Conservation (phyloP, 2,888 invertebrate species). For the Spatulosminthurus flaviceps region DNA sequence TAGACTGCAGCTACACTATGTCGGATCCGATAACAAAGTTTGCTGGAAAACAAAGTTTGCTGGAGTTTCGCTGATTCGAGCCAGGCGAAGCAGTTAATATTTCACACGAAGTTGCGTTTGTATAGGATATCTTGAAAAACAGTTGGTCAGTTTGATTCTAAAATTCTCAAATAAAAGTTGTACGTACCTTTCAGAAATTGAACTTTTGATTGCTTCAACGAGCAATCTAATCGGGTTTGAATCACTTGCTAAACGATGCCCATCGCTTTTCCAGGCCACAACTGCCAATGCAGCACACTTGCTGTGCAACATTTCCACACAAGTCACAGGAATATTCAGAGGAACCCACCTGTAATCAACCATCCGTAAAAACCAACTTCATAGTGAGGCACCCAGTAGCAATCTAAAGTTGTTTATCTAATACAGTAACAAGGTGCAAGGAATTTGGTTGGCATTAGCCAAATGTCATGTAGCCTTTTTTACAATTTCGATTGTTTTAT, state of each 20-base stretch:
- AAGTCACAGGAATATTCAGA: slow-evolving; percentile 51
- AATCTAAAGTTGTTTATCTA: background rate
- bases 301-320: background rate
- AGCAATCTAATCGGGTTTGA: slow-evolving; percentile 51
- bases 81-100: no score
- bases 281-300: slow-evolving; percentile 51
- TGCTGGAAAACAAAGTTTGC: no score
- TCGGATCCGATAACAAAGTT: no score
- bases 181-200: slow-evolving; percentile 29
- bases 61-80: no score
- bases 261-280: slow-evolving; percentile 52
- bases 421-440: no score
- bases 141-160: background rate
- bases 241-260: slow-evolving; percentile 3
- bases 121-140: no score
- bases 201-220: slow-evolving; percentile 52
- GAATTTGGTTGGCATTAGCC: no score
- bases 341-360: slow-evolving; percentile 56
- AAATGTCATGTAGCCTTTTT: no score
- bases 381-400: background rate
- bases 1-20: no score
- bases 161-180: no score
- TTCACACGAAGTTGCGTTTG: no score
- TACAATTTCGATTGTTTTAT: no score
- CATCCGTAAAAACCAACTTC: background rate